phyloP scores from a whole-genome alignment of 2,888 invertebrate species.

The Linnaemya vulpina region DNA sequence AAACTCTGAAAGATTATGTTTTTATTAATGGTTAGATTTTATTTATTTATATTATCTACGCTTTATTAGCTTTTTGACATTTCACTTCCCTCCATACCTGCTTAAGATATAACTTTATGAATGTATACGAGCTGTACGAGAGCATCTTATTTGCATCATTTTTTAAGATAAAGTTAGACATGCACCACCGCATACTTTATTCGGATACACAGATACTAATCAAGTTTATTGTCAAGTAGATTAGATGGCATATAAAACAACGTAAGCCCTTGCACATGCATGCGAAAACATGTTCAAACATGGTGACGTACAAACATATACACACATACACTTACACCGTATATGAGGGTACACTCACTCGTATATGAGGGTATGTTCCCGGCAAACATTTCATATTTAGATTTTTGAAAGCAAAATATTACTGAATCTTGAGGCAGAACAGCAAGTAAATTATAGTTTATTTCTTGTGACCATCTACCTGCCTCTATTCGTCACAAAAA shows the following conservation, averaged over 20 bases:
- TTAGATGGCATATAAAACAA: conserved; percentile 12
- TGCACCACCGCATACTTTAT: neutral
- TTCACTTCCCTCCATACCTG: neutral
- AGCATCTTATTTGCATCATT: conserved; percentile 12
- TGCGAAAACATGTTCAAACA: neutral
- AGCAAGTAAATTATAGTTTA: neutral
- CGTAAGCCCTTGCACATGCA: neutral
- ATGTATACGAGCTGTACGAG: neutral
- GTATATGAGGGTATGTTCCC: neutral
- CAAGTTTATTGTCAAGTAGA: conserved; percentile 45
- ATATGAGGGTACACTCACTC: no score
- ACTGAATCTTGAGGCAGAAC: neutral
- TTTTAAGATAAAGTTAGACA: conserved; percentile 18
- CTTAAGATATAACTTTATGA: neutral
- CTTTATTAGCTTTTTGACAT: neutral
- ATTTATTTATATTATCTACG: no score
- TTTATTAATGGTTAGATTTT: no score
- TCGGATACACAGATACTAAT: conserved; percentile 34
- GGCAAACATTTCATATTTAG: neutral
- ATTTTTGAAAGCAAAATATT: neutral
- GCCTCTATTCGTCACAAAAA: neutral
- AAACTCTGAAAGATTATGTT: no score
- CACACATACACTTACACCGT: neutral
- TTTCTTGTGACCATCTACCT: neutral
- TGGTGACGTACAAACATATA: neutral